Evolutionary conservation across 2,113 vertebrate species (phyloP).

Genomic region (Nyctibius bracteatus): DNA sequence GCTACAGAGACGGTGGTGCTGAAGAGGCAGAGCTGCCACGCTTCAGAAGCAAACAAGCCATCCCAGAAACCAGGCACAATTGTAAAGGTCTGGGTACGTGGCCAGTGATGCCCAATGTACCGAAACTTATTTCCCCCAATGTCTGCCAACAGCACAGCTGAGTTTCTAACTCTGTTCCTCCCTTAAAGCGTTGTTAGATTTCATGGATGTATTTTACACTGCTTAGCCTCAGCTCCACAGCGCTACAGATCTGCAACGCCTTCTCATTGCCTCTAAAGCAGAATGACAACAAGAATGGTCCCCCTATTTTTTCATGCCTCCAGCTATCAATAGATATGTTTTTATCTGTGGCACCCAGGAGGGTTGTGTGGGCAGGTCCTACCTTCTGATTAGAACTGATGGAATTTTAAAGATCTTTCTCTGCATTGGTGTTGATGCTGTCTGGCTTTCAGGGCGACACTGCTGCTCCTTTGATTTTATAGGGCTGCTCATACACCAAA

Average conservation of each 20-base stretch:
- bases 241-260: not conserved
- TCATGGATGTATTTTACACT: not conserved
- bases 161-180: not conserved
- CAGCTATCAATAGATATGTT: not conserved
- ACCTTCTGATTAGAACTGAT: not conserved
- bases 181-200: not conserved
- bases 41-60: not conserved
- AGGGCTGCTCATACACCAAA: not conserved
- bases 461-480: not conserved
- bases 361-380: not conserved
- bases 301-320: not conserved
- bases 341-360: not conserved
- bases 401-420: not conserved
- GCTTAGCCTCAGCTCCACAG: not conserved
- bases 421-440: not conserved
- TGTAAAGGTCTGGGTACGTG: not conserved
- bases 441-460: not conserved
- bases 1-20: not conserved
- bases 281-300: not conserved
- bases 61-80: not conserved
- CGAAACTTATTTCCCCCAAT: not conserved
- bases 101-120: not conserved
- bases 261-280: not conserved
- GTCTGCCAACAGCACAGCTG: not conserved
- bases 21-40: not conserved